A percentile compares a stretch with the other conserved stretches of the same genome.
phyloP scores from a whole-genome alignment of 2,888 invertebrate species.

The Diploptera punctata region DNA sequence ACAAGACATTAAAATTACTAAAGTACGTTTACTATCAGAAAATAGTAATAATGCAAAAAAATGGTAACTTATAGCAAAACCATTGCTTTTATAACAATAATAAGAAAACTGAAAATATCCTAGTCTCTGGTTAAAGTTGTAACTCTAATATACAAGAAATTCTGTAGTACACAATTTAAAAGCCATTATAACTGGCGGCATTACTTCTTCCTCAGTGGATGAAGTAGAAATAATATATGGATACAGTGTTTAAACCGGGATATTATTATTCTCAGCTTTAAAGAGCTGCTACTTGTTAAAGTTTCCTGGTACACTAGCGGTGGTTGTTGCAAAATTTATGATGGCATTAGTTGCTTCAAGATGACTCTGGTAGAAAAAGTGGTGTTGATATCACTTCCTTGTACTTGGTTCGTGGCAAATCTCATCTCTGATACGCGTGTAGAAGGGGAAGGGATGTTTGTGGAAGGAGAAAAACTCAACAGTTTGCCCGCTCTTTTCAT shows the following conservation, averaged over 20 bases:
- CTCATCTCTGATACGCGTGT: conserved; percentile 4
- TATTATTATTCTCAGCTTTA: conserved; percentile 27
- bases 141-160: not conserved
- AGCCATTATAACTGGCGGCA: conserved; percentile 17
- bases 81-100: too few relatives aligned
- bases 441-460: not conserved
- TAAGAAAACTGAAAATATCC: too few relatives aligned
- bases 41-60: too few relatives aligned
- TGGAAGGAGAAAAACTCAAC: not conserved
- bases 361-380: conserved; percentile 21
- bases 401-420: conserved; percentile 18
- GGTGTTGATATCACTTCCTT: conserved; percentile 15
- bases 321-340: conserved; percentile 23
- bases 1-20: too few relatives aligned
- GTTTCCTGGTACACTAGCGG: conserved; percentile 1
- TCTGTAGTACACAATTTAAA: conserved; percentile 25
- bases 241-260: conserved; percentile 13
- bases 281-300: conserved; percentile 28
- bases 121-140: not conserved
- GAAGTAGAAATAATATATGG: conserved; percentile 21
- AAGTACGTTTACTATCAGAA: too few relatives aligned
- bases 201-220: not conserved
- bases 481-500: not conserved
- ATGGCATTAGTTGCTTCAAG: conserved; percentile 26
- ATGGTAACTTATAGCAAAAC: too few relatives aligned